Evolutionary conservation across 2,113 vertebrate species (phyloP).

Genomic region (Cephalopholis sonnerati): DNA sequence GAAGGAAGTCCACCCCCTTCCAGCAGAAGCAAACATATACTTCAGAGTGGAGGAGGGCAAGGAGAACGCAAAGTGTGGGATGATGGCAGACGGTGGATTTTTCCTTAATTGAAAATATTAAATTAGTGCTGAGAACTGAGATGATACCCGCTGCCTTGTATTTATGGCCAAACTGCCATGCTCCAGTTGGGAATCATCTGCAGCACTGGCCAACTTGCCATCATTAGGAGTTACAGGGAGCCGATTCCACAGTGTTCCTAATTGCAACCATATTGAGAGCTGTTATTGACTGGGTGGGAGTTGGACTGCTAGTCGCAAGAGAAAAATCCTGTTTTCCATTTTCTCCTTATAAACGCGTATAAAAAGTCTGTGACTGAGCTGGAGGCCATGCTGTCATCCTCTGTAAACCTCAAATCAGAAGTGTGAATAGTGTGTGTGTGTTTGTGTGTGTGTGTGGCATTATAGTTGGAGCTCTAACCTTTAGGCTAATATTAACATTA

Average conservation of each 20-base stretch:
- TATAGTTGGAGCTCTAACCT: conserved; percentile 75
- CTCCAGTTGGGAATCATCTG: conserved; percentile 65
- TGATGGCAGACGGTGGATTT: conserved; percentile 26
- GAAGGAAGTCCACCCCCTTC: background rate
- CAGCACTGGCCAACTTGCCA: conserved; percentile 68
- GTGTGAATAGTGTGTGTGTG: conserved; percentile 78
- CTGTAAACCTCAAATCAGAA: conserved; percentile 80
- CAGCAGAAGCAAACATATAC: conserved; percentile 46
- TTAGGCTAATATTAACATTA: conserved; percentile 84
- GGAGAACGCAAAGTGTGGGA: conserved; percentile 18
- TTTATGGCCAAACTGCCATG: conserved; percentile 52
- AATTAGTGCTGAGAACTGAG: conserved; percentile 46
- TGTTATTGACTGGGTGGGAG: conserved; percentile 79
- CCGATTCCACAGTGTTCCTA: conserved; percentile 74
- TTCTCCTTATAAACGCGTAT: conserved; percentile 80
- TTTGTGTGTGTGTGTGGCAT: conserved; percentile 65
- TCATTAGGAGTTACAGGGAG: conserved; percentile 79
- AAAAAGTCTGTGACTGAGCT: conserved; percentile 81
- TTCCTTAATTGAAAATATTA: conserved; percentile 56
- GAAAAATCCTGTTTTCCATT: conserved; percentile 79
- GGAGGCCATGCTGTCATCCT: conserved; percentile 81
- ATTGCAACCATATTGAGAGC: conserved; percentile 80
- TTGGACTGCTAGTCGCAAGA: conserved; percentile 59
- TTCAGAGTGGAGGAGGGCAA: background rate
- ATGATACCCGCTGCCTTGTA: conserved; percentile 51